Evolutionary conservation across 2,888 invertebrate genomes (phyloP).

Genomic region (Gandaritis pyraliata): DNA sequence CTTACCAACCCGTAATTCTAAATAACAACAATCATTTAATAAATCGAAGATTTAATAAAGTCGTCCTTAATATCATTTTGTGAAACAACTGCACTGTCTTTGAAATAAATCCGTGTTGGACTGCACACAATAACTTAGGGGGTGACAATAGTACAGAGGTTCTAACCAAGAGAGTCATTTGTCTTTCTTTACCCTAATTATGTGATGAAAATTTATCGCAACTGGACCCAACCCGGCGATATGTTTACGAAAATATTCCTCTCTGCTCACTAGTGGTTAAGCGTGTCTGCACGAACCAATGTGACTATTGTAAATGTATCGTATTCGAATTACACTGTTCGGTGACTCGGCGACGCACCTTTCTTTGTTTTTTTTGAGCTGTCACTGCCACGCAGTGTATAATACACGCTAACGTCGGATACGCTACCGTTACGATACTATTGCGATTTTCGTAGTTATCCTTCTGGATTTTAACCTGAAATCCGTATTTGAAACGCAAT

Average conservation of each 20-base stretch:
- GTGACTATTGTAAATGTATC: no score
- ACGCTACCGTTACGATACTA: no score
- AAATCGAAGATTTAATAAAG: neutral
- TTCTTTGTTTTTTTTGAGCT: no score
- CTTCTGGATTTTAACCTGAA: constrained; percentile 23
- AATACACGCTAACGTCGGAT: neutral
- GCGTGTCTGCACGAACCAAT: no score
- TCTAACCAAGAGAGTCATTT: constrained; percentile 63
- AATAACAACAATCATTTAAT: no score
- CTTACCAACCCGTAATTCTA: no score
- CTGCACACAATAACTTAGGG: constrained; percentile 40
- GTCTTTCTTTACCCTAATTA: constrained; percentile 75
- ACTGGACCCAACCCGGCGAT: constrained; percentile 53
- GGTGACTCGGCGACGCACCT: no score
- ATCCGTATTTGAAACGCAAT: constrained; percentile 18
- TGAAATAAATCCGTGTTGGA: constrained; percentile 26
- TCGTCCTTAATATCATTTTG: neutral
- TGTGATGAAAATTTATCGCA: constrained; percentile 73
- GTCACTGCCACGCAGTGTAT: no score
- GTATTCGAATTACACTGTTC: neutral
- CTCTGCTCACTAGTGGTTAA: constrained; percentile 3
- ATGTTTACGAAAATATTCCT: constrained; percentile 48
- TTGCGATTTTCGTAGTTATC: no score
- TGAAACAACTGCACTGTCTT: constrained; percentile 19
- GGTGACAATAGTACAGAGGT: constrained; percentile 45